phyloP scores from a whole-genome alignment of 2,888 invertebrate species.

The Tupiocoris notatus region DNA sequence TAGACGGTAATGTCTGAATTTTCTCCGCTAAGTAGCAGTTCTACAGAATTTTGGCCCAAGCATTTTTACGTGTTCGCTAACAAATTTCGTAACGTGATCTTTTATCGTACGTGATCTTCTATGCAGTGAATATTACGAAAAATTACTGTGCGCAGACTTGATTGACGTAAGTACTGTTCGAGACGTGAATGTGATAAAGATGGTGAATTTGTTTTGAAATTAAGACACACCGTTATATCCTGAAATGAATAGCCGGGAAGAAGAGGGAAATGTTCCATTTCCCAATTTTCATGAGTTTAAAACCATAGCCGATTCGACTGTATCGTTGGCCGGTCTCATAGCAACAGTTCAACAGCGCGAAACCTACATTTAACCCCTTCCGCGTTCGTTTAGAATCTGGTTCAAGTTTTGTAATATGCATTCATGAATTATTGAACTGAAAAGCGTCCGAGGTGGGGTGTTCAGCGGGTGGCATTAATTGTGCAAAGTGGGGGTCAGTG shows the following conservation, averaged over 20 bases:
- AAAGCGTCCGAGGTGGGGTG: not conserved
- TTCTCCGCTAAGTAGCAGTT: no score
- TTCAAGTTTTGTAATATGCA: conserved; percentile 19
- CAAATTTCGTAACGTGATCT: no score
- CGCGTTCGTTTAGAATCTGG: conserved; percentile 24
- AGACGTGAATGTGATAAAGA: no score
- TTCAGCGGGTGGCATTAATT: not conserved
- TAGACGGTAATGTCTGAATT: no score
- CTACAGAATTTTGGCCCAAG: no score
- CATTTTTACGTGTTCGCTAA: no score
- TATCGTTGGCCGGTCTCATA: conserved; percentile 5
- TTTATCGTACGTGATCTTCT: no score
- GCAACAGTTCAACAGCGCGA: conserved; percentile 32
- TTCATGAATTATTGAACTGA: conserved; percentile 32
- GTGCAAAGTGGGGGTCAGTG: not conserved
- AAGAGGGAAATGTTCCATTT: conserved; percentile 63
- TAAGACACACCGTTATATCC: conserved; percentile 62
- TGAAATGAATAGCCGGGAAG: conserved; percentile 67
- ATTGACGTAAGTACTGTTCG: no score
- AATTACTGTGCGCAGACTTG: no score
- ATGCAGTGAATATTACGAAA: no score
- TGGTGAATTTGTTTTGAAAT: no score
- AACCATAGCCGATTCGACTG: conserved; percentile 18
- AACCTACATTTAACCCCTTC: not conserved
- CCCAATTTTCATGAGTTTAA: not conserved